Percentiles rank a stretch among this genome's conserved stretches.
Conservation (phyloP, 1,140 invertebrate genomes). For the Ceratina australensis region DNA sequence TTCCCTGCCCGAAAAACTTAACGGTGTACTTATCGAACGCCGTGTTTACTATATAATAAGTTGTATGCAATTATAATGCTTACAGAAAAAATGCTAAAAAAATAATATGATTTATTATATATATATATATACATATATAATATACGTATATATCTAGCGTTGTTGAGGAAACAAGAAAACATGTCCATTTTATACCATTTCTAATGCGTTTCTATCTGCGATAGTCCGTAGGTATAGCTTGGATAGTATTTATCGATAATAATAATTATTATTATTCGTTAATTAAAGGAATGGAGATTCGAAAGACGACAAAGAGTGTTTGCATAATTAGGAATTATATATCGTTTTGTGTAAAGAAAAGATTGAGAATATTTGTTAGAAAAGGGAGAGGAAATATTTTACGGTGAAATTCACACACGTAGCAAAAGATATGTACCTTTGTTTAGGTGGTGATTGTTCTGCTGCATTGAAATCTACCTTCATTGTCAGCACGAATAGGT, state of each 20-base stretch:
- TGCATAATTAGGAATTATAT: background rate
- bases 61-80: slow-evolving; percentile 54
- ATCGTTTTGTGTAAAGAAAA: background rate
- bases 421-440: background rate
- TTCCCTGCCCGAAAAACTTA: slow-evolving; percentile 53
- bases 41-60: slow-evolving; percentile 57
- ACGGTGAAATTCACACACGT: background rate
- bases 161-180: slow-evolving; percentile 41
- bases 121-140: slow-evolving; percentile 33
- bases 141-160: slow-evolving; percentile 34
- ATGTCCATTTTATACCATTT: slow-evolving; percentile 79
- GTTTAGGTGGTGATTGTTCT: background rate
- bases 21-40: slow-evolving; percentile 63
- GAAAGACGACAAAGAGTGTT: slow-evolving; percentile 16
- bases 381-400: background rate
- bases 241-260: slow-evolving; percentile 75
- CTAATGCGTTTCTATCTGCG: slow-evolving; percentile 76
- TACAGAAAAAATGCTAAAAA: slow-evolving; percentile 48
- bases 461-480: slow-evolving; percentile 3
- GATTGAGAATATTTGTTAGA: background rate
- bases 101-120: slow-evolving; percentile 48
- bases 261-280: slow-evolving; percentile 62
- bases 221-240: slow-evolving; percentile 74
- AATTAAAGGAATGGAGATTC: slow-evolving; percentile 25
- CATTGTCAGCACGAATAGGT: background rate